These are phyloP conservation scores for Aethes cnicana DNA, from an alignment of 2,888 invertebrate genomes.

Conservation along the genomic window DNA sequence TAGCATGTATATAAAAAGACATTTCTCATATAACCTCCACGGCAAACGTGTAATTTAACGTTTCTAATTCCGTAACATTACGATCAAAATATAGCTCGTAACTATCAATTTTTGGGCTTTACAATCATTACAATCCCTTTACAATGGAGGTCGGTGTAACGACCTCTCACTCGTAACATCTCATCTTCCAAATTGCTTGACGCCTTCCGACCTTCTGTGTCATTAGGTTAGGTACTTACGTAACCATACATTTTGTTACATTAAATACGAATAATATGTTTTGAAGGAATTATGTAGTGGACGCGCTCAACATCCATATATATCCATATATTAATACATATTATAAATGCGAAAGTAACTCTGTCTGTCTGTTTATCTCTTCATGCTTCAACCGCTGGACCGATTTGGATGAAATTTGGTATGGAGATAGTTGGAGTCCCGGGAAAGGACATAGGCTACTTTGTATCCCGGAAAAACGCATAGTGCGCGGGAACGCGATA, in stretches of 20 bases:
- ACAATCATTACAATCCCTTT: slow-evolving; percentile 14
- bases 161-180: slow-evolving; percentile 15
- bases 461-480: no score
- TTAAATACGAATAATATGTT: not conserved
- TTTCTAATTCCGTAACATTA: slow-evolving; percentile 10
- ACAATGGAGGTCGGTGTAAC: not conserved
- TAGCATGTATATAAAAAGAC: not conserved
- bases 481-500: no score
- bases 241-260: slow-evolving; percentile 1
- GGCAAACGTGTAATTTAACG: slow-evolving; percentile 3
- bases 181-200: slow-evolving; percentile 20
- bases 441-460: no score
- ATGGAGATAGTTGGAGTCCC: no score
- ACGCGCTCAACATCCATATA: not conserved
- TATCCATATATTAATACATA: no score
- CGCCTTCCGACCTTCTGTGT: slow-evolving; percentile 14
- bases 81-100: not conserved
- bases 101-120: slow-evolving; percentile 12
- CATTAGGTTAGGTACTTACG: slow-evolving; percentile 14
- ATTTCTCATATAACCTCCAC: not conserved
- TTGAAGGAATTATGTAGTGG: not conserved
- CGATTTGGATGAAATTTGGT: no score
- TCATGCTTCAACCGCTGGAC: no score
- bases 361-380: no score
- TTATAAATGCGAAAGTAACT: no score